Conservation (phyloP, 2,888 invertebrate genomes). For the Dromius quadrimaculatus region DNA sequence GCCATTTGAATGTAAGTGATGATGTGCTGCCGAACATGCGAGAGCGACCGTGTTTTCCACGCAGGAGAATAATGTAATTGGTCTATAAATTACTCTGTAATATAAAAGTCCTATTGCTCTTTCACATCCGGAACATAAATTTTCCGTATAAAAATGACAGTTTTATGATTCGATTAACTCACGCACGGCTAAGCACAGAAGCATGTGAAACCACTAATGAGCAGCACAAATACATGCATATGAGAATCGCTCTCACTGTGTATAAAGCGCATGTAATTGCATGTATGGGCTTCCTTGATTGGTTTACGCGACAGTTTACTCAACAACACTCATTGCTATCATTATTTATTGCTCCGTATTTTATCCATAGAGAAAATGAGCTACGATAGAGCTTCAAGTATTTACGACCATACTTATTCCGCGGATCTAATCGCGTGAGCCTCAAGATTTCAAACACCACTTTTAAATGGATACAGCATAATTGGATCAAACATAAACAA, state of each 20-base stretch:
- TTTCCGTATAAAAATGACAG: conserved; percentile 52
- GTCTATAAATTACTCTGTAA: conserved; percentile 52
- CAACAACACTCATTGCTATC: conserved; percentile 1
- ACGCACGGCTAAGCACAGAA: conserved; percentile 47
- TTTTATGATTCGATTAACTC: conserved; percentile 51
- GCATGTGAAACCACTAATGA: conserved; percentile 51
- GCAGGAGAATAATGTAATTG: conserved; percentile 51
- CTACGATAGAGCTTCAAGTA: no score
- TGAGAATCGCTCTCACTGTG: conserved; percentile 15
- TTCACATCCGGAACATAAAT: conserved; percentile 53
- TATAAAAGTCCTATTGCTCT: conserved; percentile 52
- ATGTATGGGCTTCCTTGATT: conserved; percentile 39
- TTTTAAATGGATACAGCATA: no score
- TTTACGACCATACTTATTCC: no score
- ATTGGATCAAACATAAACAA: no score
- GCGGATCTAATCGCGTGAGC: no score
- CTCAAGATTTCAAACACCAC: no score
- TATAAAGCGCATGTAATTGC: conserved; percentile 24
- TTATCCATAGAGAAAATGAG: conserved; percentile 30
- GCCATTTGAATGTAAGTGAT: conserved; percentile 51
- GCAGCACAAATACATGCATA: conserved; percentile 19
- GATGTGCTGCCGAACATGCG: conserved; percentile 50
- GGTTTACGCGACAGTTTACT: conserved; percentile 39
- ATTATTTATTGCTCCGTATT: conserved; percentile 30
- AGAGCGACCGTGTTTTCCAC: conserved; percentile 41